Percentiles rank a stretch among this genome's conserved stretches.
These are phyloP conservation scores for Pammene fasciana DNA, from an alignment of 2,888 invertebrate genomes.

Conservation along the genomic window DNA sequence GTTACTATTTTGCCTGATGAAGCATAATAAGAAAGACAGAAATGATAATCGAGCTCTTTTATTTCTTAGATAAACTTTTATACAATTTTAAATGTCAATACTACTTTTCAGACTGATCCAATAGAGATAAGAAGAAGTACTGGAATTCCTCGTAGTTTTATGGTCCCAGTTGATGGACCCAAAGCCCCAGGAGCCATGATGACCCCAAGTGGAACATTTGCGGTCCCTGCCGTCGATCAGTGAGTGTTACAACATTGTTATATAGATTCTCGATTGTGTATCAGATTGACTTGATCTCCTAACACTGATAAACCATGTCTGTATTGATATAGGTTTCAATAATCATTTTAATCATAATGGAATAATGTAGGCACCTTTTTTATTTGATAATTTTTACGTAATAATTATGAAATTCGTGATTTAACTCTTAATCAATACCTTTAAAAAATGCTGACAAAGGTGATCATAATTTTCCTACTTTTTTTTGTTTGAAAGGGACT, in stretches of 20 bases:
- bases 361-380: too few species aligned
- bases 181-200: constrained; percentile 95
- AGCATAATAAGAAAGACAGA: too few species aligned
- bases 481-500: too few species aligned
- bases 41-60: too few species aligned
- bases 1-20: too few species aligned
- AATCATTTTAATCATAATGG: neutral
- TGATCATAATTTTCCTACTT: too few species aligned
- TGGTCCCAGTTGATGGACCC: constrained; percentile 95
- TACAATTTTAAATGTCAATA: constrained; percentile 20
- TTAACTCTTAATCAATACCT: too few species aligned
- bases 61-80: neutral
- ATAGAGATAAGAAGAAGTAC: constrained; percentile 96
- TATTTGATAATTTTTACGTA: too few species aligned
- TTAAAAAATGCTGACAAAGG: too few species aligned
- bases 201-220: constrained; percentile 93
- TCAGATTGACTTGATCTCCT: neutral
- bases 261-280: constrained; percentile 1
- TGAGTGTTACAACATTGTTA: constrained; percentile 67
- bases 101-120: constrained; percentile 79
- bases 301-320: constrained; percentile 21
- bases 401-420: too few species aligned
- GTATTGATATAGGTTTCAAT: neutral
- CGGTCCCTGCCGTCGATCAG: constrained; percentile 95
- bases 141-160: constrained; percentile 98